Evolutionary conservation across 2,888 invertebrate genomes (phyloP).

Genomic region (Blomia tropicalis): DNA sequence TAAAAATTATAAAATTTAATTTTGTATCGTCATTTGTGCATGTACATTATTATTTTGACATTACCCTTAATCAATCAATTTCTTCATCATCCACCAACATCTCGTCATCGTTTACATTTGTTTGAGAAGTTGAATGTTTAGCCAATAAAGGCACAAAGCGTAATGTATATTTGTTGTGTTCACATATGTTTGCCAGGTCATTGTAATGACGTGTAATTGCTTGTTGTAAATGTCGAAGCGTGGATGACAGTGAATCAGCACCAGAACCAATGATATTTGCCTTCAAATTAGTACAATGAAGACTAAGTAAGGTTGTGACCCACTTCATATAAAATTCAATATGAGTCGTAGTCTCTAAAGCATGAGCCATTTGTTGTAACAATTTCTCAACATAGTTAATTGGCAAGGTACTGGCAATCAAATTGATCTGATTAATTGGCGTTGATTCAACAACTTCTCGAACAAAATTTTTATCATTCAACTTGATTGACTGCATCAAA

Average conservation of each 20-base stretch:
- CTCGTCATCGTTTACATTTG: too few species aligned
- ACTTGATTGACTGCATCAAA: conserved; percentile 62
- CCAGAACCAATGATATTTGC: conserved; percentile 31
- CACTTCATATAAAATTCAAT: conserved; percentile 74
- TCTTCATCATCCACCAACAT: too few species aligned
- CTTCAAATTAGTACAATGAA: conserved; percentile 44
- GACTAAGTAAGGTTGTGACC: conserved; percentile 52
- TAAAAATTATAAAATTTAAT: too few species aligned
- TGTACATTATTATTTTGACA: too few species aligned
- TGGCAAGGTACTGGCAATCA: conserved; percentile 53
- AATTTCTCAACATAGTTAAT: conserved; percentile 57
- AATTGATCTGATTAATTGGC: conserved; percentile 55
- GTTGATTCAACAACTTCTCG: conserved; percentile 65
- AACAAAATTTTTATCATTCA: conserved; percentile 61
- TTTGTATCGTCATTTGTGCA: too few species aligned
- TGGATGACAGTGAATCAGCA: conserved; percentile 45
- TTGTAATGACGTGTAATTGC: conserved; percentile 59
- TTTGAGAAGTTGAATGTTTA: too few species aligned
- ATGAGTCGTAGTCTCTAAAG: conserved; percentile 61
- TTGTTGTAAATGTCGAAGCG: conserved; percentile 58
- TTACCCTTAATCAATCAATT: too few species aligned
- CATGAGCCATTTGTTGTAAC: conserved; percentile 51
- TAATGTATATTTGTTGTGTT: conserved; percentile 18
- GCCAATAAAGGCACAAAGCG: conserved; percentile 12
- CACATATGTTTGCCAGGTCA: conserved; percentile 62